Conservation (phyloP, 2,888 invertebrate species). For the Maniola hyperantus region DNA sequence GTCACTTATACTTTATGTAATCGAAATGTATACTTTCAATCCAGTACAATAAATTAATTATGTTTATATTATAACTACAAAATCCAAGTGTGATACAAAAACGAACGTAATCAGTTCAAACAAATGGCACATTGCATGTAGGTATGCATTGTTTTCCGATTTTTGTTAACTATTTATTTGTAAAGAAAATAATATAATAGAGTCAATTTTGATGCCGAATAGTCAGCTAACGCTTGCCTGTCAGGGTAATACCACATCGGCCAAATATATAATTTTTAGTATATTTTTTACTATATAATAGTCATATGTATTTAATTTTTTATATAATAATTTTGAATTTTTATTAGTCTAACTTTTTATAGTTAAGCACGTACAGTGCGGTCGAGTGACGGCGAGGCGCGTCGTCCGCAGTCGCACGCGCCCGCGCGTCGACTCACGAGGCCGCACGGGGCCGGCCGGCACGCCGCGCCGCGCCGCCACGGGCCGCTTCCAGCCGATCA, state of each 20-base stretch:
- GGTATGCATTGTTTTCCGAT: conserved; percentile 75
- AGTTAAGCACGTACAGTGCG: conserved; percentile 72
- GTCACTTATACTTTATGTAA: conserved; percentile 68
- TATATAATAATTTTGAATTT: conserved; percentile 83
- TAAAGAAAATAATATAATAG: conserved; percentile 58
- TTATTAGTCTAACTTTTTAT: conserved; percentile 77
- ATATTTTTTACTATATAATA: conserved; percentile 81
- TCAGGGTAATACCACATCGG: conserved; percentile 89
- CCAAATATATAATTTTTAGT: conserved; percentile 80
- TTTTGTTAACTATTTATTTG: conserved; percentile 48
- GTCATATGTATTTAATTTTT: conserved; percentile 79
- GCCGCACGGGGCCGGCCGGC: conserved; percentile 46
- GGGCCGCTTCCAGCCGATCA: conserved; percentile 53
- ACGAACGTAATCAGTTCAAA: conserved; percentile 66
- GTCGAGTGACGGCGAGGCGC: conserved; percentile 45
- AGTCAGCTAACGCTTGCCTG: conserved; percentile 84
- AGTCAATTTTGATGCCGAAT: conserved; percentile 78
- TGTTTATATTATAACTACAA: conserved; percentile 53
- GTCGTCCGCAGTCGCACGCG: conserved; percentile 35
- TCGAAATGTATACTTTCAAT: conserved; percentile 66
- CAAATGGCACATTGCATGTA: conserved; percentile 79
- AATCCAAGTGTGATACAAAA: conserved; percentile 52
- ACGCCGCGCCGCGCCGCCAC: conserved; percentile 48
- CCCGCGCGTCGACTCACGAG: conserved; percentile 43
- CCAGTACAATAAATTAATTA: conserved; percentile 57